Evolutionary conservation across 2,888 invertebrate species (phyloP), one percentile per base, ranked within the genome.

Genomic region (Oxycera nigricornis): DNA sequence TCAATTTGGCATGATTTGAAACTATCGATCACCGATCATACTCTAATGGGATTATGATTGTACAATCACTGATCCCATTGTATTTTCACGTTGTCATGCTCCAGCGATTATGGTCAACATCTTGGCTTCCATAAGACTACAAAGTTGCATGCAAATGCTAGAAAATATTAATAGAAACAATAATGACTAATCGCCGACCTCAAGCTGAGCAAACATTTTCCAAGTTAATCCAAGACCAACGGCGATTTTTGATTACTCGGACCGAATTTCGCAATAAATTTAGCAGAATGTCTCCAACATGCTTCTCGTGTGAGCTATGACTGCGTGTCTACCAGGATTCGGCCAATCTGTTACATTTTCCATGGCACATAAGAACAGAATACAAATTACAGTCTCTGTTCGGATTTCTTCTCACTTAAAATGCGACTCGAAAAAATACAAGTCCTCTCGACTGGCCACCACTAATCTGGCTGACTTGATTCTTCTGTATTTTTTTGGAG

Each of bases 1-100:
- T 70, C 70, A 70, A 70, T 70, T 52, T 31, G 31, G 35, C 14
- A 6, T 67, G 67, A 67, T 67, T 67, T 67, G 52, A 41, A 52
- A 52, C 52, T 26, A 68, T 70, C 55, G 70, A 52, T 70, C 70
- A 70, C 55, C 55, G 30, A 70, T 70, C 35, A 35, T 2, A 31
- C 30, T 30, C 31, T 70, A 70, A 70, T 55, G 70, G 52, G 31
- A 70, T 55, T 52, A 70, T 52, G 31, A 31, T 70, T 52, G n/a
- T 22, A 70, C 55, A 55, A 30, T 70, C 52, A 35, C 28, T 30
- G 14, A 11, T 52, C 39, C 17, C 30, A 50, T 68, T 50, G 46
- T 52, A 30, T 55, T 52, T 9, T 52, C 55, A 20, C 14, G 55
- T 30, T 22, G 22, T 17, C 14, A 52, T 30, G 70, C 55, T 70